Evolutionary conservation across 1,140 invertebrate genomes (phyloP).

Genomic region (Leptinotarsa defecta): DNA sequence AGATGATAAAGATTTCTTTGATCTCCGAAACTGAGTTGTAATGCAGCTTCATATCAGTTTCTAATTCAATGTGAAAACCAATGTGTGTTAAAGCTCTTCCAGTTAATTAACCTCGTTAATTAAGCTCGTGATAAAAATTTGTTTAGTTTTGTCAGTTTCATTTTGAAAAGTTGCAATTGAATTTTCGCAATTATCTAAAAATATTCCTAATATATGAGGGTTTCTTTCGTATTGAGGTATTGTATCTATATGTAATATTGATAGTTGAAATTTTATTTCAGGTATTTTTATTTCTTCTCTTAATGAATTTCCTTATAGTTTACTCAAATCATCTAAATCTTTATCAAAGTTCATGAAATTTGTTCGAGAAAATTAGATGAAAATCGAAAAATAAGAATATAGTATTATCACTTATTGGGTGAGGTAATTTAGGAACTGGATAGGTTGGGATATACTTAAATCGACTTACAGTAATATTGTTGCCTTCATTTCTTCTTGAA

Average conservation of each 20-base stretch:
- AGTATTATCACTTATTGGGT: background rate
- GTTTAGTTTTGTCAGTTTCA: background rate
- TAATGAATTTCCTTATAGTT: background rate
- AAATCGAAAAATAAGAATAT: background rate
- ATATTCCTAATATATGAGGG: constrained; percentile 23
- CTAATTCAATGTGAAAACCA: constrained; percentile 28
- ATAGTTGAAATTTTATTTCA: constrained; percentile 28
- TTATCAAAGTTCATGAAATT: constrained; percentile 3
- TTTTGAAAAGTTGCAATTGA: constrained; percentile 14
- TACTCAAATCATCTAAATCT: background rate
- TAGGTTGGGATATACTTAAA: background rate
- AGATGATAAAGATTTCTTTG: constrained; percentile 23
- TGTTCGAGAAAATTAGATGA: background rate
- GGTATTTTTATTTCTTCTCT: background rate
- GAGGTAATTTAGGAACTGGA: background rate
- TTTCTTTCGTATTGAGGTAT: constrained; percentile 33
- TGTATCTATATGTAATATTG: constrained; percentile 26
- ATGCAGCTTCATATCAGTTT: constrained; percentile 17
- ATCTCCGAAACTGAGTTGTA: constrained; percentile 30
- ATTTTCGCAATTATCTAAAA: constrained; percentile 12
- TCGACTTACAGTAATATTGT: background rate
- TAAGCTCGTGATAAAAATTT: constrained; percentile 28
- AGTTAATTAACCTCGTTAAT: constrained; percentile 29
- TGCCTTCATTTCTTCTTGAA: background rate
- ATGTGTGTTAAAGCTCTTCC: constrained; percentile 24